Evolutionary conservation across 1,140 invertebrate species (phyloP).

Genomic region (Planococcus citri): DNA sequence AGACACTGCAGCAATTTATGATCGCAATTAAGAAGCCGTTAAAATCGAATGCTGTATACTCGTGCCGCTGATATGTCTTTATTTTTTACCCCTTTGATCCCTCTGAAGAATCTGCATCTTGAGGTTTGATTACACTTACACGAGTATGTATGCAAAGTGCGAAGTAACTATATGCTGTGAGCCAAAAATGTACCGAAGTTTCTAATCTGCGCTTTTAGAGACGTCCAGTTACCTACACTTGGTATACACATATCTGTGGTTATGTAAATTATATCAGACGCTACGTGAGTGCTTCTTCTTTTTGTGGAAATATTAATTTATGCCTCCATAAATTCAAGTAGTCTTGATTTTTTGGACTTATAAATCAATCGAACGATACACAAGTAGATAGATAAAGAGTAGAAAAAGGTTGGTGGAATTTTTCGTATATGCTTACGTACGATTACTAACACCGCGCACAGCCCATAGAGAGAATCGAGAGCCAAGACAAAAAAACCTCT

Average conservation of each 20-base stretch:
- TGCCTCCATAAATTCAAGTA: slow-evolving; percentile 3
- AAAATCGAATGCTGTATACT: neutral
- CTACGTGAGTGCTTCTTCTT: neutral
- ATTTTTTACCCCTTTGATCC: too few species aligned
- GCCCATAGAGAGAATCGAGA: neutral
- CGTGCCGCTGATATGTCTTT: too few species aligned
- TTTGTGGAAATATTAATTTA: neutral
- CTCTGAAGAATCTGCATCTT: too few species aligned
- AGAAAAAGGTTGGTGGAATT: neutral
- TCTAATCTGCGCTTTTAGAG: too few species aligned
- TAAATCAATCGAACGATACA: neutral
- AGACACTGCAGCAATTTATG: neutral
- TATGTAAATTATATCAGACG: neutral
- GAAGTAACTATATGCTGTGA: too few species aligned
- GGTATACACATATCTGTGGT: too few species aligned
- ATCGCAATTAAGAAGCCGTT: neutral
- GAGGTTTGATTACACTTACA: too few species aligned
- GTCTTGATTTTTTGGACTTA: slow-evolving; percentile 2
- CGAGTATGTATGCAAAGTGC: too few species aligned
- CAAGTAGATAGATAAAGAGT: too few species aligned
- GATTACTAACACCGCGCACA: too few species aligned
- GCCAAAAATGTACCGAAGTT: neutral
- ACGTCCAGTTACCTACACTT: too few species aligned
- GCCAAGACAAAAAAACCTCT: neutral
- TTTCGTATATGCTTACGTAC: neutral